Conservation (phyloP, 1,140 invertebrate species). For the Diorhabda elongata region DNA sequence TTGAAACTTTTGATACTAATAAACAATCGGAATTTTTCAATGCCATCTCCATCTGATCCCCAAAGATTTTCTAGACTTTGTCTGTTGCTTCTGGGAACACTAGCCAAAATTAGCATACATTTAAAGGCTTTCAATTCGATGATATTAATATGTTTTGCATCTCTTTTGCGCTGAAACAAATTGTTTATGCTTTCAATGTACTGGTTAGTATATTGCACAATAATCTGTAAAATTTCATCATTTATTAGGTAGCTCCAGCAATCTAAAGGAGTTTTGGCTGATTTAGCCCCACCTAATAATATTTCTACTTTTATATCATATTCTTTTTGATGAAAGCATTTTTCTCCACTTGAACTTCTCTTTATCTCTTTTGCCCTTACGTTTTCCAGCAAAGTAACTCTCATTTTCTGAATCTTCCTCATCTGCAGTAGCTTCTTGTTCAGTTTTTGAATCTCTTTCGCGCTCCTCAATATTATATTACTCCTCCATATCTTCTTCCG, state of each 20-base stretch:
- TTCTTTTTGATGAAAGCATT: neutral
- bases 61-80: constrained; percentile 37
- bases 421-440: constrained; percentile 6
- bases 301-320: constrained; percentile 8
- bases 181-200: constrained; percentile 10
- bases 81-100: constrained; percentile 27
- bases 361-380: constrained; percentile 7
- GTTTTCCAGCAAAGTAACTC: constrained; percentile 16
- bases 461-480: constrained; percentile 15
- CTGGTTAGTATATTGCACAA: constrained; percentile 3
- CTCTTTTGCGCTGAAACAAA: constrained; percentile 5
- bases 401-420: neutral
- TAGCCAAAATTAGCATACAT: constrained; percentile 24
- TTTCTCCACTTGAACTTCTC: neutral
- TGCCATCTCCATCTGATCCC: constrained; percentile 22
- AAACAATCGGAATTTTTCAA: constrained; percentile 32
- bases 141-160: neutral
- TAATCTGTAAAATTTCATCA: constrained; percentile 7
- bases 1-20: constrained; percentile 22
- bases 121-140: constrained; percentile 17
- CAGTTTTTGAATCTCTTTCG: constrained; percentile 19
- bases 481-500: constrained; percentile 8
- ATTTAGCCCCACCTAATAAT: constrained; percentile 7
- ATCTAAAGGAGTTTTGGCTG: constrained; percentile 12
- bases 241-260: constrained; percentile 18